Evolutionary conservation across 2,797 vertebrate genomes (phyloP), one percentile per base, ranked within the genome.

Genomic region (Gymnoscopelus braueri): DNA sequence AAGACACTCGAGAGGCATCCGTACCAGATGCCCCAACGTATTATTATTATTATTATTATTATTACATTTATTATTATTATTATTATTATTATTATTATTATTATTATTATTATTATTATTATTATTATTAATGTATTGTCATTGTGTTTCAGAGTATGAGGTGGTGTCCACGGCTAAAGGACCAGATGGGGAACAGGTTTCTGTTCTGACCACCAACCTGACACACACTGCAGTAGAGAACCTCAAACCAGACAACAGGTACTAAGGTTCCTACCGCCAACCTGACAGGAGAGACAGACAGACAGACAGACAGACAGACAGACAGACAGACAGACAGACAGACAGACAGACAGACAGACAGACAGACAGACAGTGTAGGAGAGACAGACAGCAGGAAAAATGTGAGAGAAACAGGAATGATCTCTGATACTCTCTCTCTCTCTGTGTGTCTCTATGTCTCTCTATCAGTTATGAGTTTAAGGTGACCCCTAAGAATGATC

Each of bases 221-320:
- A 99, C 97, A 0, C 95, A 97, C 89, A 96, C 96, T 2, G 93
- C 96, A 0, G 95, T 98, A 82, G 97, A 98, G 92, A 98, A 98
- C 87, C 92, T 98, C 63, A 95, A 95, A 83, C 96, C 97, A 68
- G 94, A 98, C 83, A 97, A 95, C 91, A 98, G 95, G 97, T 98
- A 94, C 79, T 52, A 5, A 32, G 7, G 35, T 39, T 8, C 5
- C 5, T 8, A 5, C 35, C 8, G 9, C 39, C 39, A 8, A 44
- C 7, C 35, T 39, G 7, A 39, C 14, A n/a, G n/a, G n/a, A n/a
- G n/a, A n/a, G n/a, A n/a, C n/a, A n/a, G n/a, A n/a, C n/a, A n/a
- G n/a, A n/a, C n/a, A n/a, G n/a, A n/a, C n/a, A n/a, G n/a, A n/a
- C n/a, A n/a, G n/a, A n/a, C n/a, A n/a, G n/a, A n/a, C n/a, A n/a